Conservation (phyloP, 2,113 vertebrate species). For the Cavia aperea region DNA sequence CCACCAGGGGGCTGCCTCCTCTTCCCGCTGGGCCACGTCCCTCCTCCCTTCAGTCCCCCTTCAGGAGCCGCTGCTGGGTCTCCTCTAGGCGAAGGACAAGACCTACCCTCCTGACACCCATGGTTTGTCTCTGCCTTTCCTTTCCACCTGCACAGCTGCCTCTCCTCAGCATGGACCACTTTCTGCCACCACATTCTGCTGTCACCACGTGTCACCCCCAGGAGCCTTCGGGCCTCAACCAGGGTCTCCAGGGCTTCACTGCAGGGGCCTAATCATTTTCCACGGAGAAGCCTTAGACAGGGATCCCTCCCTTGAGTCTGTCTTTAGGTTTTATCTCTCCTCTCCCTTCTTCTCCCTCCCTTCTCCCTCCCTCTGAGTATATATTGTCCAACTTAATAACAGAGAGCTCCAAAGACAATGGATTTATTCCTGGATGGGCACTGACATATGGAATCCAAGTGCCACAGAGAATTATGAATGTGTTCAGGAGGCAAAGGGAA, state of each 20-base stretch:
- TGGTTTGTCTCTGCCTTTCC: too few species aligned
- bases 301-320: background rate
- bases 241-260: background rate
- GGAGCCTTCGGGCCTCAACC: background rate
- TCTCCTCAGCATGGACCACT: accelerated
- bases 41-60: background rate
- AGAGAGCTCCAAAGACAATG: background rate
- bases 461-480: background rate
- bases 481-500: background rate
- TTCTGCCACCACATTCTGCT: accelerated
- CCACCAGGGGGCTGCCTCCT: too few species aligned
- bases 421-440: background rate
- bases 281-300: too few species aligned
- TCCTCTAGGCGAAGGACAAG: background rate
- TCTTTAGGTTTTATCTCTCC: background rate
- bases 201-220: accelerated
- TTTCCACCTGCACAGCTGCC: too few species aligned
- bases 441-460: background rate
- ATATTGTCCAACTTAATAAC: background rate
- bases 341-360: background rate
- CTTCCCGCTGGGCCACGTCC: accelerated
- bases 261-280: background rate
- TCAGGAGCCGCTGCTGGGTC: background rate
- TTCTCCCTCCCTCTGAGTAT: background rate
- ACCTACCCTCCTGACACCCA: background rate